Conservation (phyloP, 1,140 invertebrate species). For the Drosophila rhopaloa region DNA sequence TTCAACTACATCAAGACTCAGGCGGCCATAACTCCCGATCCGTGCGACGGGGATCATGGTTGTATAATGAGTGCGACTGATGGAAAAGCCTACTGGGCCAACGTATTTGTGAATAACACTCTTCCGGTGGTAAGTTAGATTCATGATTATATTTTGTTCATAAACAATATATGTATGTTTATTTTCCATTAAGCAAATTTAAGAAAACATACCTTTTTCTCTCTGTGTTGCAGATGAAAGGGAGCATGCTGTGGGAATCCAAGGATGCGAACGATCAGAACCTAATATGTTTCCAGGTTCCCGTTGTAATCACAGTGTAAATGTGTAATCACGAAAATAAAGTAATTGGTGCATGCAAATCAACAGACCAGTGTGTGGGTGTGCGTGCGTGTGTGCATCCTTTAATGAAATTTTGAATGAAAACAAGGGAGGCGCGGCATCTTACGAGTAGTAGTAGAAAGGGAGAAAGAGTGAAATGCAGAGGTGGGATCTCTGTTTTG, state of each 20-base stretch:
- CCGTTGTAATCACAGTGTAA: slow-evolving; percentile 68
- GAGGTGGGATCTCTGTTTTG: slow-evolving; percentile 67
- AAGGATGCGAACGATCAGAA: slow-evolving; percentile 60
- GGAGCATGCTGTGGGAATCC: slow-evolving; percentile 78
- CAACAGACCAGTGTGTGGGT: slow-evolving; percentile 14
- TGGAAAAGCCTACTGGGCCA: slow-evolving; percentile 72
- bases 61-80: slow-evolving; percentile 63
- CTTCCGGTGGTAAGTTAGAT: slow-evolving; percentile 67
- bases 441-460: slow-evolving; percentile 10
- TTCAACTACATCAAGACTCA: slow-evolving; percentile 67
- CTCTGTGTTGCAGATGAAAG: slow-evolving; percentile 56
- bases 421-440: slow-evolving; percentile 45
- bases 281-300: slow-evolving; percentile 80
- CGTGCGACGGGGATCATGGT: slow-evolving; percentile 71
- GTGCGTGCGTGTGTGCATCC: slow-evolving; percentile 44
- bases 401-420: slow-evolving; percentile 78
- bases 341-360: slow-evolving; percentile 79
- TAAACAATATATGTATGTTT: no score
- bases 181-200: no score
- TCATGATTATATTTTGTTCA: not conserved
- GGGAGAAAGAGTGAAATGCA: slow-evolving; percentile 15
- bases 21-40: slow-evolving; percentile 75
- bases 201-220: not conserved
- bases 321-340: slow-evolving; percentile 64
- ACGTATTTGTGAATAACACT: slow-evolving; percentile 65